A percentile compares a stretch with the other conserved stretches of the same genome.
Evolutionary conservation across 2,113 vertebrate genomes (phyloP).

Genomic region (Dicerorhinus sumatrensis): DNA sequence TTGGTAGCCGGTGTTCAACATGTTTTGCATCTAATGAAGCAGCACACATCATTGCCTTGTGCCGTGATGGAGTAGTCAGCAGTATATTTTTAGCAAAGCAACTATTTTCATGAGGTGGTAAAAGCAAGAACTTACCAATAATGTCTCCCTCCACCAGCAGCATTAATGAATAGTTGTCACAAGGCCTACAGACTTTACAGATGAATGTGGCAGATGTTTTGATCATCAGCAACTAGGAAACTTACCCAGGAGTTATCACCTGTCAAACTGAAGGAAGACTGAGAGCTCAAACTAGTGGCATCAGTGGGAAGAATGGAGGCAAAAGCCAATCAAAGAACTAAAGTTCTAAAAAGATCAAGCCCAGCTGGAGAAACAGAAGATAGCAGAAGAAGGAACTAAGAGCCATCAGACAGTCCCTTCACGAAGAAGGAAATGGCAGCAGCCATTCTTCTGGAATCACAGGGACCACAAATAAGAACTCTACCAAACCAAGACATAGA

Average conservation of each 20-base stretch:
- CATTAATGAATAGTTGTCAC: constrained; percentile 88
- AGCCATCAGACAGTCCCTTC: constrained; percentile 67
- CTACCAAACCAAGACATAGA: constrained; percentile 84
- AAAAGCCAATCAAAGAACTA: constrained; percentile 92
- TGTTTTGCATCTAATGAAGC: constrained; percentile 92
- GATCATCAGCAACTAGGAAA: constrained; percentile 89
- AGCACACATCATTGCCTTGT: constrained; percentile 88
- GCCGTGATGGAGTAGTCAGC: constrained; percentile 88
- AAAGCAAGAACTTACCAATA: constrained; percentile 56
- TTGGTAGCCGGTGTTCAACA: constrained; percentile 92
- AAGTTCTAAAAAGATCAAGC: constrained; percentile 89
- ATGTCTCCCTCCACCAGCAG: constrained; percentile 82
- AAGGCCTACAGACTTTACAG: constrained; percentile 90
- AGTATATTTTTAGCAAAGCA: constrained; percentile 70
- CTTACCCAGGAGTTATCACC: constrained; percentile 85
- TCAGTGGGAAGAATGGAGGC: constrained; percentile 92
- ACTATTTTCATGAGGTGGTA: constrained; percentile 35
- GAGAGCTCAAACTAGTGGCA: constrained; percentile 88
- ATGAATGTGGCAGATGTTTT: constrained; percentile 92
- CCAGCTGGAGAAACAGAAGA: constrained; percentile 82
- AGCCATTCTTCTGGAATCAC: constrained; percentile 49
- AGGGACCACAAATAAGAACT: constrained; percentile 81
- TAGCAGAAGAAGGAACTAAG: constrained; percentile 85
- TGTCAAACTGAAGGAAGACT: constrained; percentile 84
- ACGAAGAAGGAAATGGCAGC: constrained; percentile 65